Conservation (phyloP, 2,888 invertebrate genomes). For the Polydrusus pterygomalis region DNA sequence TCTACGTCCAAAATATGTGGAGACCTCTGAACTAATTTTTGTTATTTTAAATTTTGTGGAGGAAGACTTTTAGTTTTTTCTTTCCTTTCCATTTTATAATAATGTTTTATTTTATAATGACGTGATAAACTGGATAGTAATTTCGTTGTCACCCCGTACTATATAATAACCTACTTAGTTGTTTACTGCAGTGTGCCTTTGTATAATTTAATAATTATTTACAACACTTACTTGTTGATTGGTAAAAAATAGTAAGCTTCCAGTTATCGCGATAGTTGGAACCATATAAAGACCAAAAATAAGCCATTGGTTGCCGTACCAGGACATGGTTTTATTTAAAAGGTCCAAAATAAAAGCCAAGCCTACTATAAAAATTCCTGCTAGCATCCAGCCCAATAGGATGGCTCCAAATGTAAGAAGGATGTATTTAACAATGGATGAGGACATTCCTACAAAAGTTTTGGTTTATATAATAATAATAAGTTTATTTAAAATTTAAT, state of each 20-base stretch:
- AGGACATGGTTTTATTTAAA: constrained; percentile 63
- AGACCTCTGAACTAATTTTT: no score
- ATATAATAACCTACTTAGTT: no score
- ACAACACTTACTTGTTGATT: constrained; percentile 57
- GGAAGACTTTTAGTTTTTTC: no score
- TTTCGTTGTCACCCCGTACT: no score
- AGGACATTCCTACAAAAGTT: constrained; percentile 26
- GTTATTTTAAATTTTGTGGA: no score
- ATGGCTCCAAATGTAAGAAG: constrained; percentile 55
- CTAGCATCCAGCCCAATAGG: constrained; percentile 61
- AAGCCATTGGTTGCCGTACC: constrained; percentile 65
- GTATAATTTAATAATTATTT: not conserved
- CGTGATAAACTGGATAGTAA: no score
- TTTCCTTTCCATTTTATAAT: no score
- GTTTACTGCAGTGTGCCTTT: no score
- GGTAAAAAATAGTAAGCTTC: constrained; percentile 53
- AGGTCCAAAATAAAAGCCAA: constrained; percentile 59
- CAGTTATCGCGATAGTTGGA: constrained; percentile 60
- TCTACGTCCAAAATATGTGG: no score
- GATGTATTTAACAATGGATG: constrained; percentile 57
- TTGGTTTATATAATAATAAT: no score
- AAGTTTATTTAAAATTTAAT: no score
- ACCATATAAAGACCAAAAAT: constrained; percentile 63
- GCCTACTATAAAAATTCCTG: constrained; percentile 53
- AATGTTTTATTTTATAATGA: no score